A percentile compares a stretch with the other conserved stretches of the same genome.
phyloP scores from a whole-genome alignment of 2,113 vertebrate species.

The Condylura cristata region DNA sequence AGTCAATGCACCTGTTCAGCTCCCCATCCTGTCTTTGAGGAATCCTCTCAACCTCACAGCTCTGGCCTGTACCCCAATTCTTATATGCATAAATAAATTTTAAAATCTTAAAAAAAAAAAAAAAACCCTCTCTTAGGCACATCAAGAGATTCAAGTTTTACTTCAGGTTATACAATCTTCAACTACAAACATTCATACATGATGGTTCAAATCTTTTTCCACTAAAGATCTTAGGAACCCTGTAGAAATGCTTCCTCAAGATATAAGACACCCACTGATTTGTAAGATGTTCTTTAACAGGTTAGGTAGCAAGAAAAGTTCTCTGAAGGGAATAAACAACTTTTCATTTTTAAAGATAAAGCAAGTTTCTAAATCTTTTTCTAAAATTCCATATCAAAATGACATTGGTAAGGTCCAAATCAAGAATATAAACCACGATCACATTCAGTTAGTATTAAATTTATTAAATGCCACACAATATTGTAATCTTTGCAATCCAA shows the following conservation, averaged over 20 bases:
- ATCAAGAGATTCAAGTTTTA: constrained; percentile 8
- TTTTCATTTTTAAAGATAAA: constrained; percentile 15
- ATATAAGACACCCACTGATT: too few relatives aligned
- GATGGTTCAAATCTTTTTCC: not conserved
- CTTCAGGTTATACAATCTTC: not conserved
- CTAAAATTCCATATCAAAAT: not conserved
- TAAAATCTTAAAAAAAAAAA: too few relatives aligned
- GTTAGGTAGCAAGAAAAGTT: too few relatives aligned
- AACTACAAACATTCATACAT: not conserved
- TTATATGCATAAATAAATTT: too few relatives aligned
- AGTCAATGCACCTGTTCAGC: too few relatives aligned
- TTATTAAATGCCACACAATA: not conserved
- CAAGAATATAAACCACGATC: not conserved
- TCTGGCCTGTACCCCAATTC: too few relatives aligned
- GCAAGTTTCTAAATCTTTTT: not conserved
- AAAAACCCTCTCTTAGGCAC: too few relatives aligned
- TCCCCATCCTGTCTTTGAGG: too few relatives aligned
- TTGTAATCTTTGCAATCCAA: not conserved
- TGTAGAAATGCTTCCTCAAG: not conserved
- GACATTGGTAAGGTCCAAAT: not conserved
- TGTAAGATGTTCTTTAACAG: too few relatives aligned
- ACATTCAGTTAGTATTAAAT: not conserved
- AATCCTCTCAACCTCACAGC: too few relatives aligned
- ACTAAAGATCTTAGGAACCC: not conserved
- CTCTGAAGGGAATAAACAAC: not conserved